A percentile compares a stretch with the other conserved stretches of the same genome.
Evolutionary conservation across 1,140 invertebrate species (phyloP).

Genomic region (Rhizoglyphus robini): DNA sequence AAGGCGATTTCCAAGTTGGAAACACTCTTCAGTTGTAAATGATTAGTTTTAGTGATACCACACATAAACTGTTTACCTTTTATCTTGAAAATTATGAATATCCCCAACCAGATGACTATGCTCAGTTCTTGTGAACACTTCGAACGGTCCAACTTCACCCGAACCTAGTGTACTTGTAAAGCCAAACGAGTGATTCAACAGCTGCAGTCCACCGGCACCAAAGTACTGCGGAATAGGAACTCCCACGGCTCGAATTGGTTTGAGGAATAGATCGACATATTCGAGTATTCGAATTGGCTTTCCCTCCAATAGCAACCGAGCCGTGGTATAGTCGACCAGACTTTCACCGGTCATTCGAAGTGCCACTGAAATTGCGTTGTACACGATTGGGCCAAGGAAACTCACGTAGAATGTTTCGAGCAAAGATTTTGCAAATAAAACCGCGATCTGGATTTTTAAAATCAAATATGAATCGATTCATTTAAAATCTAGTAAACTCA

Average conservation of each 20-base stretch:
- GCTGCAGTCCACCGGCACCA: background rate
- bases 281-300: no score
- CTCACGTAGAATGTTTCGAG: no score
- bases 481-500: no score
- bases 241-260: background rate
- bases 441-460: no score
- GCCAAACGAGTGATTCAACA: slow-evolving; percentile 1
- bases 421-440: no score
- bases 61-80: background rate
- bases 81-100: background rate
- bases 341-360: slow-evolving; percentile 7
- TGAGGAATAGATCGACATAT: background rate
- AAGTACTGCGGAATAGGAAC: background rate
- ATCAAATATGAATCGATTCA: no score
- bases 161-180: no score
- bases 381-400: no score
- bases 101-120: background rate
- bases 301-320: no score
- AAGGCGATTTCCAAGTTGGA: background rate
- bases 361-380: no score
- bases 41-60: background rate
- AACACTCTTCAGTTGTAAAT: background rate
- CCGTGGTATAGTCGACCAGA: background rate
- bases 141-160: background rate
- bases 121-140: background rate